These are phyloP conservation scores for Lasioglossum marginatum DNA, from an alignment of 2,888 invertebrate genomes.

Conservation along the genomic window DNA sequence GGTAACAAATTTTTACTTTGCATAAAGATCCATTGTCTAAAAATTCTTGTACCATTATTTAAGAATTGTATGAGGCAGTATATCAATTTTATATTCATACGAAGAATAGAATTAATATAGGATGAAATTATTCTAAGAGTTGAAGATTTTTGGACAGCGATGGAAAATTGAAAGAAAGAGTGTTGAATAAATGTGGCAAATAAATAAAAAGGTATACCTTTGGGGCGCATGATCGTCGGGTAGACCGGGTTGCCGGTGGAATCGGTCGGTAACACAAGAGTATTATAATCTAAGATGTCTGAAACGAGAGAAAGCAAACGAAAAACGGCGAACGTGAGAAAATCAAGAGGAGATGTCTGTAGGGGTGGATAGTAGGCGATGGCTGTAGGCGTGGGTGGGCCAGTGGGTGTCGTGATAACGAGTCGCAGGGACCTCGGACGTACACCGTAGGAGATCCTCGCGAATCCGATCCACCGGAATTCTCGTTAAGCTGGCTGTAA, in stretches of 20 bases:
- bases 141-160: too few relatives aligned
- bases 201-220: constrained; percentile 86
- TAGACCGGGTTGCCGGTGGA: constrained; percentile 89
- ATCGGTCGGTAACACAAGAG: constrained; percentile 91
- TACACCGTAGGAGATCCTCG: constrained; percentile 41
- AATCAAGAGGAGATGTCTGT: not conserved
- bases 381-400: not conserved
- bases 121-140: too few relatives aligned
- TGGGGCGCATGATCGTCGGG: constrained; percentile 89
- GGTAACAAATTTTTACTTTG: too few relatives aligned
- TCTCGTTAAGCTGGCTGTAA: constrained; percentile 67
- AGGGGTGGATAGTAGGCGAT: not conserved
- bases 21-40: too few relatives aligned
- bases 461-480: constrained; percentile 64
- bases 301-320: constrained; percentile 85
- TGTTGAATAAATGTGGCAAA: not conserved
- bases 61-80: too few relatives aligned
- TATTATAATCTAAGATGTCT: constrained; percentile 91
- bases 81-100: too few relatives aligned
- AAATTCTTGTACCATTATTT: too few relatives aligned
- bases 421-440: constrained; percentile 18
- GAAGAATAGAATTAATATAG: too few relatives aligned
- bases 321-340: constrained; percentile 56
- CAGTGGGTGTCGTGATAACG: constrained; percentile 40
- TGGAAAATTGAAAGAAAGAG: not conserved